phyloP scores from a whole-genome alignment of 2,113 vertebrate genomes.

The Xyrauchen texanus region DNA sequence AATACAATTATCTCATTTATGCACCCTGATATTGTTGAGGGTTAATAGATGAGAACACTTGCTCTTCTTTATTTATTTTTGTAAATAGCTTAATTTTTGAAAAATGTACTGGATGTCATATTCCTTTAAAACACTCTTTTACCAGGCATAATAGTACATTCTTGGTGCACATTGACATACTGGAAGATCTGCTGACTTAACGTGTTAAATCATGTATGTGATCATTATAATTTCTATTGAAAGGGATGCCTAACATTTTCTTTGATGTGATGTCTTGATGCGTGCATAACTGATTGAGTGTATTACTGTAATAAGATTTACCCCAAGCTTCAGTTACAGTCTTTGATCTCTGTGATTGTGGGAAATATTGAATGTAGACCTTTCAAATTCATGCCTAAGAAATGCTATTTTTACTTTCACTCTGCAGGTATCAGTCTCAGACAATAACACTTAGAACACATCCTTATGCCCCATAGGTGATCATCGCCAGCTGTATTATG shows the following conservation, averaged over 20 bases:
- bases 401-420: background rate
- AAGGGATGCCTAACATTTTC: constrained; percentile 21
- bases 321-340: background rate
- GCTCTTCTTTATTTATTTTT: too few relatives aligned
- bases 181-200: constrained; percentile 21
- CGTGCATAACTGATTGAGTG: background rate
- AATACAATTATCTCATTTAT: too few relatives aligned
- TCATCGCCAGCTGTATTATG: too few relatives aligned
- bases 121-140: background rate
- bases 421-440: too few relatives aligned
- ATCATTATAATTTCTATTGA: constrained; percentile 12
- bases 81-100: too few relatives aligned
- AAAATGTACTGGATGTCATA: too few relatives aligned
- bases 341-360: constrained; percentile 20
- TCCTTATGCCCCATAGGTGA: too few relatives aligned
- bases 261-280: constrained; percentile 34
- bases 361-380: background rate
- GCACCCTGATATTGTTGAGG: too few relatives aligned
- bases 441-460: too few relatives aligned
- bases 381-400: background rate
- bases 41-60: too few relatives aligned
- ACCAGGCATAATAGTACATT: background rate
- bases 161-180: background rate
- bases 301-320: constrained; percentile 20
- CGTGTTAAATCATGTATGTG: constrained; percentile 12